Conservation (phyloP, 2,797 vertebrate genomes). For the Morelia viridis region DNA sequence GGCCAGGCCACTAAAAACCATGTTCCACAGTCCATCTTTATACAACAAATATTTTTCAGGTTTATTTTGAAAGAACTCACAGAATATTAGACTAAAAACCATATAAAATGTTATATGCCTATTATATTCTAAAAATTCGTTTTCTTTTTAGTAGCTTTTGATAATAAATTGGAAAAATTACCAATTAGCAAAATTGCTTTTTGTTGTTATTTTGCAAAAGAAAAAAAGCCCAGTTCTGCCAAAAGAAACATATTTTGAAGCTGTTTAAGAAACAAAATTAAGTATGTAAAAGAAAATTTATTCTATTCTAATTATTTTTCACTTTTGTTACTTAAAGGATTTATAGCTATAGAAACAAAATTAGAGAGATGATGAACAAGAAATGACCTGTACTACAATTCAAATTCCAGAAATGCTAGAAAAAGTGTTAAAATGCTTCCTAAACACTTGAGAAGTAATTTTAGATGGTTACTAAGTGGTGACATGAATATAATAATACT, state of each 20-base stretch:
- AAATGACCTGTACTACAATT: background rate
- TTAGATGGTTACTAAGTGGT: background rate
- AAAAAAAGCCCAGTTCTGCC: slow-evolving; percentile 8
- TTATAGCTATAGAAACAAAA: background rate
- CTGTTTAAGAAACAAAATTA: background rate
- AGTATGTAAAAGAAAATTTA: background rate
- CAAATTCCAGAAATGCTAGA: background rate
- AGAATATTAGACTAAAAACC: slow-evolving; percentile 19
- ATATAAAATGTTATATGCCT: background rate
- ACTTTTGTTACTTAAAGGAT: background rate
- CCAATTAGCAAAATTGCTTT: background rate
- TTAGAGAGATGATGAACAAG: background rate
- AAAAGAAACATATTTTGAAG: background rate
- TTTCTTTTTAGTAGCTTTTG: background rate
- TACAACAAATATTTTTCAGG: slow-evolving; percentile 12
- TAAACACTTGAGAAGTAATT: background rate
- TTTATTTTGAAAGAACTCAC: slow-evolving; percentile 16
- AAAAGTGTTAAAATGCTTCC: background rate
- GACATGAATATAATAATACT: background rate
- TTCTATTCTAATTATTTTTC: background rate
- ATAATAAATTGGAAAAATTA: background rate
- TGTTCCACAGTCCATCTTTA: background rate
- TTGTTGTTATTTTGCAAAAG: background rate
- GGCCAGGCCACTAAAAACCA: no score
- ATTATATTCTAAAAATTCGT: background rate